phyloP scores from a whole-genome alignment of 1,140 invertebrate genomes.

The Panulirus ornatus region DNA sequence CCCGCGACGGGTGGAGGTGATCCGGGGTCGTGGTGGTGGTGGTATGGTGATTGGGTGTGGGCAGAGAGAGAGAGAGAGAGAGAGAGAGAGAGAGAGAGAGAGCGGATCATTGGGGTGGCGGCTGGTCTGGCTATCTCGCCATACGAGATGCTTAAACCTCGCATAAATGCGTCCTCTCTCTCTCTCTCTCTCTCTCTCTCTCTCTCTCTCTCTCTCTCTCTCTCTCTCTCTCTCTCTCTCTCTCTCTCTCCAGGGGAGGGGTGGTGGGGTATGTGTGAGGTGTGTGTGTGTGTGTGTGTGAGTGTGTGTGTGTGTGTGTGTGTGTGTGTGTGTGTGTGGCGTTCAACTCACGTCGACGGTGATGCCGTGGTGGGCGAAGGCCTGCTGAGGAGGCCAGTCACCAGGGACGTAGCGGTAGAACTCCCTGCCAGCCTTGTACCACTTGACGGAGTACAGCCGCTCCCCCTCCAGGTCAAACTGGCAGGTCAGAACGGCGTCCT shows the following conservation, averaged over 20 bases:
- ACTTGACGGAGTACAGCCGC: conserved; percentile 78
- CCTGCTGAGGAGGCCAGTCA: conserved; percentile 84
- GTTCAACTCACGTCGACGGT: conserved; percentile 86
- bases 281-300: neutral
- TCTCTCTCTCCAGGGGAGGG: neutral
- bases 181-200: neutral
- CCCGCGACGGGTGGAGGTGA: too few species aligned
- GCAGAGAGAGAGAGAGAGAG: neutral
- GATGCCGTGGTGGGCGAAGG: conserved; percentile 85
- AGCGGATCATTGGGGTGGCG: too few species aligned
- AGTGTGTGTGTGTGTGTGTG: neutral
- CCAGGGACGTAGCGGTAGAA: conserved; percentile 84
- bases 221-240: neutral
- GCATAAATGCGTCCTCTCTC: neutral
- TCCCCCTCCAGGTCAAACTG: conserved; percentile 78
- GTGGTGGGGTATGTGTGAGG: too few species aligned
- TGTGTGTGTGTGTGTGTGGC: neutral
- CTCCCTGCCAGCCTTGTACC: conserved; percentile 79
- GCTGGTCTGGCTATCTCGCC: too few species aligned
- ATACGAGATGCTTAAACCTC: too few species aligned
- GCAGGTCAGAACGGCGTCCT: conserved; percentile 77
- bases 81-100: neutral
- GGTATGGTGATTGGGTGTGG: too few species aligned
- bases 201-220: neutral
- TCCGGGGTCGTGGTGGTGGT: too few species aligned